These are phyloP conservation scores for Artibeus lituratus DNA, from an alignment of 2,797 vertebrate species.

Conservation along the genomic window DNA sequence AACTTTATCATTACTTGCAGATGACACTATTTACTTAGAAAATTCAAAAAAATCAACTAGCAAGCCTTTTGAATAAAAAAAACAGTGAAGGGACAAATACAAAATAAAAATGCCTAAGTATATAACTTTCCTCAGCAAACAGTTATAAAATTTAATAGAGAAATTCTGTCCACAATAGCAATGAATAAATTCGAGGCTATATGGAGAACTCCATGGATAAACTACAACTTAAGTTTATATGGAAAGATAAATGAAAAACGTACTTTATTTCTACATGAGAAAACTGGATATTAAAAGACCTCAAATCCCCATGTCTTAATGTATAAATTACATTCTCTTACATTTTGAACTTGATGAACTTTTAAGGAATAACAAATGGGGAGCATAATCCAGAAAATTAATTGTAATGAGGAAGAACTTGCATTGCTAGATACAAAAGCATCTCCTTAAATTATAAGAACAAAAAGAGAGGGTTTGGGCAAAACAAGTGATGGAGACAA, in stretches of 20 bases:
- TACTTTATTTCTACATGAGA: background rate
- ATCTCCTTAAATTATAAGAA: background rate
- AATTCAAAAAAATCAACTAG: background rate
- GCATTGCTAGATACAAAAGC: background rate
- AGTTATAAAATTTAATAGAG: background rate
- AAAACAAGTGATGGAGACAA: background rate
- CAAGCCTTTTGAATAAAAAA: background rate
- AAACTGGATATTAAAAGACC: background rate
- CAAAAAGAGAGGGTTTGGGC: background rate
- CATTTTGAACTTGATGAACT: background rate
- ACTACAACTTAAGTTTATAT: background rate
- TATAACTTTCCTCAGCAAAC: background rate
- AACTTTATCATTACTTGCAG: background rate
- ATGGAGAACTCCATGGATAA: background rate
- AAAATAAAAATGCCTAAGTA: constrained; percentile 13
- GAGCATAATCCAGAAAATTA: background rate
- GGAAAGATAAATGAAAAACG: background rate
- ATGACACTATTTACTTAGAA: background rate
- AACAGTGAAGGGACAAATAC: background rate
- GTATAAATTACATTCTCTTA: background rate
- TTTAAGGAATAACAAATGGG: background rate
- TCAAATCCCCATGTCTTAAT: background rate
- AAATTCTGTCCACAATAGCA: background rate
- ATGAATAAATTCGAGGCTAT: background rate
- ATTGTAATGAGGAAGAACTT: background rate